Conservation (phyloP, 2,113 vertebrate genomes). For the Oncorhynchus keta region DNA sequence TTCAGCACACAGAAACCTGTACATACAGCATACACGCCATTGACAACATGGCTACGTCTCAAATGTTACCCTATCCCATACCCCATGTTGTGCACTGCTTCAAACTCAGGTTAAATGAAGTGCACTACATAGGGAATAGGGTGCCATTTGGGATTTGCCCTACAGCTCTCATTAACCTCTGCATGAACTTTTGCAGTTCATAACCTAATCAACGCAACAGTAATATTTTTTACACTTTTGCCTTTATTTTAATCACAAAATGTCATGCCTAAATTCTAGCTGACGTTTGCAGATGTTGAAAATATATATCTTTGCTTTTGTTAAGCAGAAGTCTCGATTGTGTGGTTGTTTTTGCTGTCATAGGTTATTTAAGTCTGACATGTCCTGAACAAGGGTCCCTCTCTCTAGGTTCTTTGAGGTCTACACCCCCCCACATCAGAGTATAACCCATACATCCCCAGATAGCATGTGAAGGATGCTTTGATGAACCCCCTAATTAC, state of each 20-base stretch:
- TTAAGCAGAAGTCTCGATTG: conserved; percentile 58
- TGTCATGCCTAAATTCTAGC: conserved; percentile 70
- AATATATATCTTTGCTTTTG: conserved; percentile 59
- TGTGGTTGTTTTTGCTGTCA: conserved; percentile 50
- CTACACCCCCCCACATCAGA: conserved; percentile 33
- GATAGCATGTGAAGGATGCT: neutral
- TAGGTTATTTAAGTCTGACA: conserved; percentile 24
- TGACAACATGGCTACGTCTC: conserved; percentile 42
- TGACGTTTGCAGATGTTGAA: conserved; percentile 69
- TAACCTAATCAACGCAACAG: conserved; percentile 45
- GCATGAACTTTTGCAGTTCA: conserved; percentile 49
- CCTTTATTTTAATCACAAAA: conserved; percentile 68
- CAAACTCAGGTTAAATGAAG: neutral
- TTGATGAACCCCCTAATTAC: conserved; percentile 42
- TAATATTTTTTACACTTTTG: conserved; percentile 58
- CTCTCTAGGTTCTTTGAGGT: conserved; percentile 24
- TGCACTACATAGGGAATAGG: conserved; percentile 41
- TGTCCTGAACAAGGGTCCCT: conserved; percentile 41
- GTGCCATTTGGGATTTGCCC: conserved; percentile 36
- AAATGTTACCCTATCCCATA: conserved; percentile 20
- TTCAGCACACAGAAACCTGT: conserved; percentile 64
- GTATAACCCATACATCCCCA: conserved; percentile 2
- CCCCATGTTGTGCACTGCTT: conserved; percentile 4
- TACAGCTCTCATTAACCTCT: conserved; percentile 55
- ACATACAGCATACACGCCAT: conserved; percentile 70